phyloP scores from a whole-genome alignment of 2,797 vertebrate species.

The Chelon auratus region DNA sequence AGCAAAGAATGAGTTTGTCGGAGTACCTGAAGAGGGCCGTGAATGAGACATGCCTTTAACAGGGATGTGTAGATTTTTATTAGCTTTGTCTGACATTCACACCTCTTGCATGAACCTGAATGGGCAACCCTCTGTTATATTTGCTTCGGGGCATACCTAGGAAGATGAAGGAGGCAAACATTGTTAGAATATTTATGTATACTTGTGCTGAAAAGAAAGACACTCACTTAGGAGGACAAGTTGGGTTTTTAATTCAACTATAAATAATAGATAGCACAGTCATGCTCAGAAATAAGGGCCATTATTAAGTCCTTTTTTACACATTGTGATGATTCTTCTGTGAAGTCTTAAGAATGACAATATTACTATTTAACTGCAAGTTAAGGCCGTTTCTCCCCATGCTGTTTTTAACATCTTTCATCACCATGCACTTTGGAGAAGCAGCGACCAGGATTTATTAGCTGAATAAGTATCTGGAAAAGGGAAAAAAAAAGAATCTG shows the following conservation, averaged over 20 bases:
- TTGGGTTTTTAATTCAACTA: constrained; percentile 63
- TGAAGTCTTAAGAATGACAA: not conserved
- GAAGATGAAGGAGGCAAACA: constrained; percentile 10
- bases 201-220: constrained; percentile 30
- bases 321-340: constrained; percentile 21
- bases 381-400: not conserved
- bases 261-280: constrained; percentile 67
- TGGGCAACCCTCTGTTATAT: not conserved
- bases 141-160: constrained; percentile 15
- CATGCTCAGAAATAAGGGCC: constrained; percentile 18
- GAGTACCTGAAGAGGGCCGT: too few species aligned
- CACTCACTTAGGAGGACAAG: constrained; percentile 41
- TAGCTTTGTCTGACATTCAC: constrained; percentile 6
- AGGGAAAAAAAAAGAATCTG: not conserved
- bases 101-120: constrained; percentile 18
- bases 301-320: constrained; percentile 30
- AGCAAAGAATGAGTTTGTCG: too few species aligned
- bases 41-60: too few species aligned
- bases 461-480: not conserved
- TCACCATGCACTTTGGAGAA: not conserved
- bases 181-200: constrained; percentile 29
- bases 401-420: constrained; percentile 5
- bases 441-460: not conserved
- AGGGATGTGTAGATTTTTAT: too few species aligned
- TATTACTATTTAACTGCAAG: not conserved